phyloP scores from a whole-genome alignment of 2,888 invertebrate species.

The Meteorus colon region DNA sequence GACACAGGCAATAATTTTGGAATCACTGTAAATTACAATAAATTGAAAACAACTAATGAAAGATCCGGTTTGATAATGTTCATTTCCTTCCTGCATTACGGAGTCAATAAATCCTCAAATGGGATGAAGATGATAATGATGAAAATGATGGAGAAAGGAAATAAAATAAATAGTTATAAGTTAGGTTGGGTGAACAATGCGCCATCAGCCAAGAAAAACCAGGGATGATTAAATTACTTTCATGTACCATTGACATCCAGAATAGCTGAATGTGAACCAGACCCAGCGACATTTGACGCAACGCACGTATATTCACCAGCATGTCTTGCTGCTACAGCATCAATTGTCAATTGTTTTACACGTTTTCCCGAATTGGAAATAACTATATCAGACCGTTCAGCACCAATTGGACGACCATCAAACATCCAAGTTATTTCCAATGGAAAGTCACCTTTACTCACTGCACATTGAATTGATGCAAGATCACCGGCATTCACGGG shows the following conservation, averaged over 20 bases:
- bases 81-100: neutral
- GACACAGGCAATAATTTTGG: slow-evolving; percentile 74
- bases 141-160: slow-evolving; percentile 13
- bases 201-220: neutral
- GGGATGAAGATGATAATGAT: neutral
- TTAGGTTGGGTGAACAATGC: slow-evolving; percentile 34
- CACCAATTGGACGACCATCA: slow-evolving; percentile 70
- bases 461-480: slow-evolving; percentile 83
- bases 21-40: slow-evolving; percentile 66
- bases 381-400: slow-evolving; percentile 60
- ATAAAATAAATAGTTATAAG: slow-evolving; percentile 26
- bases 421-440: slow-evolving; percentile 84
- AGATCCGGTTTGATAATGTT: neutral
- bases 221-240: neutral
- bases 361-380: slow-evolving; percentile 65
- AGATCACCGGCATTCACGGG: slow-evolving; percentile 86
- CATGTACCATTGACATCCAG: slow-evolving; percentile 83
- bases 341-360: slow-evolving; percentile 77
- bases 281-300: slow-evolving; percentile 77
- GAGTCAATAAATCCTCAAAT: slow-evolving; percentile 9
- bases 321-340: slow-evolving; percentile 80
- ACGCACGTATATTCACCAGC: slow-evolving; percentile 84
- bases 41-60: slow-evolving; percentile 12
- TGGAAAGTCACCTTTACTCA: slow-evolving; percentile 85
- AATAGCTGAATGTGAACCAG: slow-evolving; percentile 79